phyloP scores from a whole-genome alignment of 1,140 invertebrate genomes.

The Lasioglossum baleicum region DNA sequence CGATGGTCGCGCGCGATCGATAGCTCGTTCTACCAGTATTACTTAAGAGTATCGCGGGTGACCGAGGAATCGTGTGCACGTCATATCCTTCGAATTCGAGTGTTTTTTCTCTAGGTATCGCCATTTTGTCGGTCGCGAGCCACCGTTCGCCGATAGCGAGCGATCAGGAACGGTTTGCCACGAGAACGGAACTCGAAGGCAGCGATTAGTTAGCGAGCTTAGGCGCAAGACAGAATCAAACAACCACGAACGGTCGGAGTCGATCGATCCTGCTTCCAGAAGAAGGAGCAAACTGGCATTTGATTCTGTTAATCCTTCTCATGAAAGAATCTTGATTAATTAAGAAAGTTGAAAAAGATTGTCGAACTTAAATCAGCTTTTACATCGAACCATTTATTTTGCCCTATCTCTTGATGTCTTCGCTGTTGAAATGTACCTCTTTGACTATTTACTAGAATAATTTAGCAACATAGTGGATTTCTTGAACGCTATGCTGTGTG shows the following conservation, averaged over 20 bases:
- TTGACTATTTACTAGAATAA: too few relatives aligned
- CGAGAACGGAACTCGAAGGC: neutral
- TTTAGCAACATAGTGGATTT: too few relatives aligned
- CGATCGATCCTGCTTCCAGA: neutral
- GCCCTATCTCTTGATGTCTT: too few relatives aligned
- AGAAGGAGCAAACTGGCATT: neutral
- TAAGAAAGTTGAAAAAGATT: too few relatives aligned
- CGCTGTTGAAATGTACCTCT: too few relatives aligned
- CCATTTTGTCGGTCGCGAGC: neutral
- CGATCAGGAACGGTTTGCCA: constrained; percentile 2
- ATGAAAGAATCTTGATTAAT: too few relatives aligned
- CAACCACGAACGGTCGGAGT: constrained; percentile 9
- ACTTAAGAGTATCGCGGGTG: neutral
- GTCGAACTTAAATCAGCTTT: too few relatives aligned
- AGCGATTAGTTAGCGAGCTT: constrained; percentile 15
- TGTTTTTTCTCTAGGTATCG: neutral
- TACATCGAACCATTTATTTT: too few relatives aligned
- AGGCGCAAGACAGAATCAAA: constrained; percentile 27
- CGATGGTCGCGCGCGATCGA: neutral
- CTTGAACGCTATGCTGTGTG: too few relatives aligned
- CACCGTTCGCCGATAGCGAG: neutral
- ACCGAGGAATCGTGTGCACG: neutral
- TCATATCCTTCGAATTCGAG: constrained; percentile 25
- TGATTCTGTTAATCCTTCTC: neutral
- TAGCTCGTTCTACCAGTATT: constrained; percentile 13